phyloP scores from a whole-genome alignment of 2,113 vertebrate genomes.

The Elephas maximus region DNA sequence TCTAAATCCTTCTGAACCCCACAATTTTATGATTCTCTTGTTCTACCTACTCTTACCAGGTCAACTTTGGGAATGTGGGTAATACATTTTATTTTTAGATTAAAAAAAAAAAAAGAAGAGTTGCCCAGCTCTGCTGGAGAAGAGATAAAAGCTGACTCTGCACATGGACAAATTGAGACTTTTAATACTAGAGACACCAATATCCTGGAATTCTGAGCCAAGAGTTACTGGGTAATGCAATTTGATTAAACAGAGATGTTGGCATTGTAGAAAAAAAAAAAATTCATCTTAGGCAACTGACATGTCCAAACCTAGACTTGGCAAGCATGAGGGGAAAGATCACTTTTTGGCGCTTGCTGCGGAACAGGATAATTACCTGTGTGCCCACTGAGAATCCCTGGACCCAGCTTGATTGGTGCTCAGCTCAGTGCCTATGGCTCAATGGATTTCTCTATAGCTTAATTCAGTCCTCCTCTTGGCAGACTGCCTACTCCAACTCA shows the following conservation, averaged over 20 bases:
- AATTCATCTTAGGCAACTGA: background rate
- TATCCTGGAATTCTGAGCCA: conserved; percentile 28
- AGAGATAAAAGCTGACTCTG: background rate
- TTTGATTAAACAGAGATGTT: conserved; percentile 20
- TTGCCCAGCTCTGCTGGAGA: background rate
- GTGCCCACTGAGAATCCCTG: background rate
- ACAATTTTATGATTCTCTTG: background rate
- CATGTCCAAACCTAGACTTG: conserved; percentile 67
- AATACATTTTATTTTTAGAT: conserved; percentile 4
- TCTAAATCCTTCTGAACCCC: background rate
- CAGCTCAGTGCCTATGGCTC: background rate
- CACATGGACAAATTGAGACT: background rate
- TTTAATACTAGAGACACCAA: background rate
- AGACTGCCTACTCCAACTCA: conserved; percentile 16
- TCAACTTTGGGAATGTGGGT: background rate
- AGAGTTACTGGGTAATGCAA: background rate
- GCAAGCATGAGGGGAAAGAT: background rate
- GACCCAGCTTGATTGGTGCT: background rate
- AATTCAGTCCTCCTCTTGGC: conserved; percentile 57
- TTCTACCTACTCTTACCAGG: background rate
- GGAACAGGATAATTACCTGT: conserved; percentile 23
- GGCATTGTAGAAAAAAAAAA: background rate
- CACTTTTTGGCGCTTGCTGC: background rate
- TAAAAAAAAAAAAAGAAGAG: background rate
- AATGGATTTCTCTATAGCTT: background rate